Evolutionary conservation across 2,113 vertebrate genomes (phyloP).

Genomic region (Cranoglanis bouderius): DNA sequence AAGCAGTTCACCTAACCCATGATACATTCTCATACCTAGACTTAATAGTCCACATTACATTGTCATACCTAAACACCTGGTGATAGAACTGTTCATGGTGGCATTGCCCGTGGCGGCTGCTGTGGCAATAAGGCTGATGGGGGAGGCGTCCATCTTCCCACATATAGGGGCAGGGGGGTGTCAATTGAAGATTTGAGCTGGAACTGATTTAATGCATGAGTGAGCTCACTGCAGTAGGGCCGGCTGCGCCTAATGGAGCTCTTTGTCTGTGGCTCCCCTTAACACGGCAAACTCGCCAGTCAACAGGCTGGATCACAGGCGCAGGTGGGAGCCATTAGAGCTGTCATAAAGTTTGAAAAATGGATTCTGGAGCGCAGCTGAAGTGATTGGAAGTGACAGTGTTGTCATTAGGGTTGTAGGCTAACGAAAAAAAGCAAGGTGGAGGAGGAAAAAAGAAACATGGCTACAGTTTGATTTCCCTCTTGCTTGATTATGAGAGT

Average conservation of each 20-base stretch:
- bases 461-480: constrained; percentile 81
- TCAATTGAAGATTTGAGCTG: constrained; percentile 75
- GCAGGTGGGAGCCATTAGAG: constrained; percentile 97
- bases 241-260: constrained; percentile 86
- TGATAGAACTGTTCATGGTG: neutral
- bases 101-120: constrained; percentile 1
- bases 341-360: constrained; percentile 99
- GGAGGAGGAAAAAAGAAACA: constrained; percentile 60
- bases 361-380: constrained; percentile 84
- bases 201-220: constrained; percentile 97
- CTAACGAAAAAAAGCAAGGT: constrained; percentile 60
- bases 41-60: neutral
- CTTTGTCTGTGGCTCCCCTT: constrained; percentile 90
- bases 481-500: constrained; percentile 84
- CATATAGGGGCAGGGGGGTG: constrained; percentile 48
- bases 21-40: neutral
- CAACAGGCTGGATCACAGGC: constrained; percentile 81
- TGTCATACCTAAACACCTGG: constrained; percentile 10
- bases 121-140: constrained; percentile 15
- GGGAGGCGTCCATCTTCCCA: constrained; percentile 13
- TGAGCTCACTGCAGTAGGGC: constrained; percentile 88
- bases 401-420: constrained; percentile 92
- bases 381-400: constrained; percentile 96
- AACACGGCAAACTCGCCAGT: constrained; percentile 85
- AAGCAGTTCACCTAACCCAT: neutral